A percentile compares a stretch with the other conserved stretches of the same genome.
Conservation (phyloP, 2,888 invertebrate species). For the Cylloceria caligata region DNA sequence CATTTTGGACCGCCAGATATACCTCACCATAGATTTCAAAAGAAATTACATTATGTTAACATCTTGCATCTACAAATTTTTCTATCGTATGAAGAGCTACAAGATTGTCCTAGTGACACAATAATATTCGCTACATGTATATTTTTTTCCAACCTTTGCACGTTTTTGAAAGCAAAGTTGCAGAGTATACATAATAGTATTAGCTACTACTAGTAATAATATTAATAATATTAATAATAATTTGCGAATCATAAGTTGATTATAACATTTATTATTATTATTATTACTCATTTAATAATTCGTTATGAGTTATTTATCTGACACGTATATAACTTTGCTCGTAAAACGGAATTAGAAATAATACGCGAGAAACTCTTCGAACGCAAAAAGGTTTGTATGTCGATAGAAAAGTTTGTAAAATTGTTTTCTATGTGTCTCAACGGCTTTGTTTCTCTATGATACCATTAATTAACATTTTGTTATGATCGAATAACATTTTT, state of each 20-base stretch:
- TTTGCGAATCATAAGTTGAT: too few relatives aligned
- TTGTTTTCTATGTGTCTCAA: not conserved
- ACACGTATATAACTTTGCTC: not conserved
- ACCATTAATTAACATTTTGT: not conserved
- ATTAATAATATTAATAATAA: not conserved
- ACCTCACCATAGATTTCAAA: not conserved
- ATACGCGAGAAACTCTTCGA: not conserved
- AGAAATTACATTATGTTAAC: not conserved
- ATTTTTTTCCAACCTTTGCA: not conserved
- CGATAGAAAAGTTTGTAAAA: slow-evolving; percentile 18
- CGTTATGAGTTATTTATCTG: too few relatives aligned
- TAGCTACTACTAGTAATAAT: not conserved
- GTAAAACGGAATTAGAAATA: not conserved
- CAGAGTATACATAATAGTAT: not conserved
- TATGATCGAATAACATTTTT: not conserved
- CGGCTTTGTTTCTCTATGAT: not conserved
- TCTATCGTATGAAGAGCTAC: not conserved
- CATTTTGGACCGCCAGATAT: too few relatives aligned
- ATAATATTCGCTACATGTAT: too few relatives aligned
- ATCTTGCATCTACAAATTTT: not conserved
- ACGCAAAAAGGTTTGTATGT: not conserved
- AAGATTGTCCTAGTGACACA: not conserved
- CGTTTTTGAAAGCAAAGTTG: not conserved
- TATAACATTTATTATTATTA: slow-evolving; percentile 1
- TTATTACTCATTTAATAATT: slow-evolving; percentile 7